A percentile compares a stretch with the other conserved stretches of the same genome.
Evolutionary conservation across 1,140 invertebrate genomes (phyloP).

Genomic region (Habropoda laboriosa): DNA sequence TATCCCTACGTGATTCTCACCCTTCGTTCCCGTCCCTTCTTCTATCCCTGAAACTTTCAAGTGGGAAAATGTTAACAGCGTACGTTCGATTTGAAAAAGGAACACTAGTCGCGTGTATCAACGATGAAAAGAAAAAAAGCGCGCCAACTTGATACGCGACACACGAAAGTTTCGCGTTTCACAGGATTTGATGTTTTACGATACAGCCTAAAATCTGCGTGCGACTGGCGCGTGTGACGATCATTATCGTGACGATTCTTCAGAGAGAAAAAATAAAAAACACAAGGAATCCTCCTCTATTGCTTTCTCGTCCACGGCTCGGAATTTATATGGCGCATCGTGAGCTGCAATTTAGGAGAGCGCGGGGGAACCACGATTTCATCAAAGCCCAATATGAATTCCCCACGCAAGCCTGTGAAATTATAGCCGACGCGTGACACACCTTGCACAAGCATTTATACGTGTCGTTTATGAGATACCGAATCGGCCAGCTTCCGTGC

Average conservation of each 20-base stretch:
- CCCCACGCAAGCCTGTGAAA: conserved; percentile 9
- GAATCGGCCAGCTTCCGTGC: conserved; percentile 1
- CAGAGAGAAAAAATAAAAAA: background rate
- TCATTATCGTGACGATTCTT: background rate
- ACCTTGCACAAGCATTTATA: background rate
- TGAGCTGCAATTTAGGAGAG: conserved; percentile 25
- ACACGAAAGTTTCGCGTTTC: background rate
- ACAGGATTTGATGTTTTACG: background rate
- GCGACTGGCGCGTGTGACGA: too few relatives aligned
- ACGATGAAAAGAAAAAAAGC: too few relatives aligned
- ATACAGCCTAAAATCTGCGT: background rate
- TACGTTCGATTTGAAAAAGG: too few relatives aligned
- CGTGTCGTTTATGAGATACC: background rate
- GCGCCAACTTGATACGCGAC: background rate
- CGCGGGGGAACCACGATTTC: conserved; percentile 5
- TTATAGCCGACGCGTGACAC: conserved; percentile 52
- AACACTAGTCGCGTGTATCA: too few relatives aligned
- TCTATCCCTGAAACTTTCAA: too few relatives aligned
- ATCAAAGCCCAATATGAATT: conserved; percentile 52
- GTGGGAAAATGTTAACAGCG: background rate
- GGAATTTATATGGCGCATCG: conserved; percentile 33
- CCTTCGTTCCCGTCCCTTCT: background rate
- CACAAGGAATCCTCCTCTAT: background rate
- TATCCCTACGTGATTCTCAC: background rate
- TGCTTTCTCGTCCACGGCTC: background rate